Evolutionary conservation across 2,113 vertebrate genomes (phyloP), one percentile per base, ranked within the genome.

Genomic region (Himantopus leucocephalus): DNA sequence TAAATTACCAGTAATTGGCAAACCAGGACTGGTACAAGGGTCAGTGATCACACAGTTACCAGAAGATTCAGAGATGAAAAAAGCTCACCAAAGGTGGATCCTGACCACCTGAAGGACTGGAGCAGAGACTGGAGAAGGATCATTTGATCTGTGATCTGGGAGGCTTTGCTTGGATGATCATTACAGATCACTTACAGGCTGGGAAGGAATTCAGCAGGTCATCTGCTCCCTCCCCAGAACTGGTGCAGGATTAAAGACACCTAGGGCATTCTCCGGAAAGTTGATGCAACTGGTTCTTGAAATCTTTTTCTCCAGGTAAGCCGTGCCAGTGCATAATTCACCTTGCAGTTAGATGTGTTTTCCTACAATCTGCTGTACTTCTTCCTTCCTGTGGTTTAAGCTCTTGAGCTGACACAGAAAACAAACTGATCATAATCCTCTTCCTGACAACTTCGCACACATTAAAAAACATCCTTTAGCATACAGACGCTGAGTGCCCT

Each of bases 31-130:
- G 56, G 12, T 9, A 37, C 1, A 64, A 39, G 5, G n/a, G 2
- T 1, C 45, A 39, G 55, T 27, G 22, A 68, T 32, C 68, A 32
- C 43, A 11, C 0, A 0, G 41, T 26, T 68, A 19, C 70, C 89
- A 86, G 37, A 58, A 43, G 27, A 50, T 14, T 43, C 27, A 83
- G 67, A 63, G 63, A 29, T 22, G 9, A 53, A 29, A 63, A 50
- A 88, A 80, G 22, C n/a, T 64, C 67, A 43, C 41, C 41, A 4
- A 6, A 84, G 39, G n/a, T 52, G 35, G 53, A 41, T 91, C 62
- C 63, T 55, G 63, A 83, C 45, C 59, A 64, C 74, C 74, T 74
- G 19, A 53, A 55, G 58, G n/a, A 18, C 48, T 71, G 60, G 47
- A 87, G 30, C 47, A 83, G 56, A 78, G 59, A 34, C 35, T 64